Percentiles rank a stretch among this genome's conserved stretches.
Evolutionary conservation across 2,888 invertebrate genomes (phyloP).

Genomic region (Dicyrtoma fusca): DNA sequence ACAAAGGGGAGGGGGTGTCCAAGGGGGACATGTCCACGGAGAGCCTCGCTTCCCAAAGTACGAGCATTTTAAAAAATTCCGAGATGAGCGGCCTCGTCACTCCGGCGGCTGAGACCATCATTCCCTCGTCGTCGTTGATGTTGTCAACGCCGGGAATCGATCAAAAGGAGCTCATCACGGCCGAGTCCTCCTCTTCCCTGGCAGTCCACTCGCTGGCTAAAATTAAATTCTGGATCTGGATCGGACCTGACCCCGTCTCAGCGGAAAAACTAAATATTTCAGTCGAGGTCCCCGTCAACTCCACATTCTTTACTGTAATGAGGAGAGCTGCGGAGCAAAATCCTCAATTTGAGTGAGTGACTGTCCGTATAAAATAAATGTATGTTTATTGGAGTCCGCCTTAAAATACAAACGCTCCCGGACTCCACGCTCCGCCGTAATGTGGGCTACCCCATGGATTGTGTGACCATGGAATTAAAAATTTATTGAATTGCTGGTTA

Average conservation of each 20-base stretch:
- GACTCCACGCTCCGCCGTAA: too few relatives aligned
- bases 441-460: too few relatives aligned
- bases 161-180: background rate
- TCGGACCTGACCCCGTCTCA: constrained; percentile 77
- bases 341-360: constrained; percentile 35
- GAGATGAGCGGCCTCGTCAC: background rate
- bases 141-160: background rate
- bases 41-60: too few relatives aligned
- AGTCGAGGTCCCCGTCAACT: constrained; percentile 74
- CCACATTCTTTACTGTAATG: constrained; percentile 72
- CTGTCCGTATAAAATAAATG: too few relatives aligned
- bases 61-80: too few relatives aligned
- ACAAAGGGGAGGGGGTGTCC: too few relatives aligned
- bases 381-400: too few relatives aligned
- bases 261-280: constrained; percentile 71
- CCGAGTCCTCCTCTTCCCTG: constrained; percentile 47
- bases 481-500: constrained; percentile 54
- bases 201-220: constrained; percentile 62
- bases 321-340: constrained; percentile 76
- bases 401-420: too few relatives aligned
- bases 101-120: background rate
- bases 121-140: background rate
- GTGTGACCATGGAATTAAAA: too few relatives aligned
- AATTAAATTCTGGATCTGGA: constrained; percentile 84
- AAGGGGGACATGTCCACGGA: too few relatives aligned